Percentiles rank a stretch among this genome's conserved stretches.
Evolutionary conservation across 2,797 vertebrate genomes (phyloP).

Genomic region (Amniataba percoides): DNA sequence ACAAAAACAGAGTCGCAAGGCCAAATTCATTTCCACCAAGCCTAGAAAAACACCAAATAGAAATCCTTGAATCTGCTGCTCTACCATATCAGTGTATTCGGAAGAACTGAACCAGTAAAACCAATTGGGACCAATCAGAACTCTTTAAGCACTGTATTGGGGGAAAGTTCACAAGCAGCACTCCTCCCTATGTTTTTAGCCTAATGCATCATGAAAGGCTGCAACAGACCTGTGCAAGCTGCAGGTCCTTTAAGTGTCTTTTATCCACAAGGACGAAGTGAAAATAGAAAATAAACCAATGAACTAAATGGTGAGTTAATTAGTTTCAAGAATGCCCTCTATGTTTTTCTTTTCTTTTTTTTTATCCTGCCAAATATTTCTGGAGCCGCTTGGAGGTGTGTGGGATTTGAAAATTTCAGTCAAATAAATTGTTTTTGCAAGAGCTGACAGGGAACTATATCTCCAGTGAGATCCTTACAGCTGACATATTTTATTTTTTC

Average conservation of each 20-base stretch:
- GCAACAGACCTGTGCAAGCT: neutral
- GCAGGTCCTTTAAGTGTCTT: neutral
- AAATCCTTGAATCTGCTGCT: neutral
- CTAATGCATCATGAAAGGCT: neutral
- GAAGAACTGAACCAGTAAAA: neutral
- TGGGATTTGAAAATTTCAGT: slow-evolving; percentile 30
- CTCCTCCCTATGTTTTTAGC: neutral
- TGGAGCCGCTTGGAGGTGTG: slow-evolving; percentile 7
- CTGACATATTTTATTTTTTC: slow-evolving; percentile 43
- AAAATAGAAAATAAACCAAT: neutral
- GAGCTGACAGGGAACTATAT: slow-evolving; percentile 7
- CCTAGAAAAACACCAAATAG: neutral
- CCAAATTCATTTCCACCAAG: neutral
- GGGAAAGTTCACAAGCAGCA: neutral
- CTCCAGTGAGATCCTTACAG: slow-evolving; percentile 22
- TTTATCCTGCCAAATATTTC: slow-evolving; percentile 18
- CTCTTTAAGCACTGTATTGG: neutral
- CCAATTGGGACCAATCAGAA: neutral
- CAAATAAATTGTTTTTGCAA: slow-evolving; percentile 38
- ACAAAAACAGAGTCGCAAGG: slow-evolving; percentile 9
- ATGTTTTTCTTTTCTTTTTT: slow-evolving; percentile 11
- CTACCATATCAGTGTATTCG: neutral
- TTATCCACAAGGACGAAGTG: slow-evolving; percentile 4
- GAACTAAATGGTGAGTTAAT: slow-evolving; percentile 14
- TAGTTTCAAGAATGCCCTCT: neutral